These are phyloP conservation scores for Cosmopolites sordidus DNA, from an alignment of 2,888 invertebrate genomes.

Conservation along the genomic window DNA sequence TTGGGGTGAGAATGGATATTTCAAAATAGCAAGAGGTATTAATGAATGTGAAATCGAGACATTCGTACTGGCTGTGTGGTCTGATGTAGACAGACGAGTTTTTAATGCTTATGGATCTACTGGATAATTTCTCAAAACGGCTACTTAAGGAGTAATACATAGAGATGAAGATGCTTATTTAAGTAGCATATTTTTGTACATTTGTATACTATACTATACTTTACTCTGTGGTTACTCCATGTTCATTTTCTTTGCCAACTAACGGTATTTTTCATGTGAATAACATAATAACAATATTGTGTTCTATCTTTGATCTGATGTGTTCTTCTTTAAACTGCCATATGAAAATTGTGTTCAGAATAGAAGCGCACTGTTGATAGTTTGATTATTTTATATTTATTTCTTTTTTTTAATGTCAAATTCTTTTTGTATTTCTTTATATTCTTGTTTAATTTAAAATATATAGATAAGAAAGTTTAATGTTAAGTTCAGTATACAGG, in stretches of 20 bases:
- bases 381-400: background rate
- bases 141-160: background rate
- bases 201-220: no score
- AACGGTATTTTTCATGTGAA: slow-evolving; percentile 1
- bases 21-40: slow-evolving; percentile 76
- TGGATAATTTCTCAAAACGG: no score
- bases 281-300: slow-evolving; percentile 8
- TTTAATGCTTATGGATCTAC: background rate
- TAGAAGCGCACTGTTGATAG: slow-evolving; percentile 25
- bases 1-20: slow-evolving; percentile 92
- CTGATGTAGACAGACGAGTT: slow-evolving; percentile 40
- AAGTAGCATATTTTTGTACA: no score
- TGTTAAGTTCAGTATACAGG: no score
- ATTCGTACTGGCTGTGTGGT: slow-evolving; percentile 80
- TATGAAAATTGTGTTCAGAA: slow-evolving; percentile 26
- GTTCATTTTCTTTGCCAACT: no score
- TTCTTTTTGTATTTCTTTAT: no score
- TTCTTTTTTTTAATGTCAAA: background rate
- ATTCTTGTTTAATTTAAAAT: no score
- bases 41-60: slow-evolving; percentile 90
- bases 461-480: no score
- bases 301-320: slow-evolving; percentile 17
- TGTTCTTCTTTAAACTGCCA: slow-evolving; percentile 29
- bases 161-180: slow-evolving; percentile 1
- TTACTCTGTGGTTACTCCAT: no score